Base-by-base conservation (phyloP, 1,140 invertebrate species). In the Cydia amplana region DNA sequence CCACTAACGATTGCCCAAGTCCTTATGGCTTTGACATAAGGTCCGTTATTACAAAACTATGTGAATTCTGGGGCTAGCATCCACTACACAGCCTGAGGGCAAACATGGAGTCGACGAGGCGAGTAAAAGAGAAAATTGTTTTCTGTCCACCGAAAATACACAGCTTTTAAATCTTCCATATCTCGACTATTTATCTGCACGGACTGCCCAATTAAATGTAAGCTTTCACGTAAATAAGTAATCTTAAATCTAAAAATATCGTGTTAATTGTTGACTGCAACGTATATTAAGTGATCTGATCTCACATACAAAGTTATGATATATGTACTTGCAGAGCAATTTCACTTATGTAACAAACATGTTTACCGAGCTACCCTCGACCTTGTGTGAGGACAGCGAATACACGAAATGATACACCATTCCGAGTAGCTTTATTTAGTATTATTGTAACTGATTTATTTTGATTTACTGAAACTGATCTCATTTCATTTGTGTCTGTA, bases 381-480 rank as follows among this genome's bases (percentile, higher is more conserved):
- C 49, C 49, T 51, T 51, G 49, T 16, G 49, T 16, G 7, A 18
- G 49, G 49, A 9, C 49, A 51, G 46, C 46, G 14, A 49, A 49
- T 4, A 51, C 49, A 18, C 49, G 49, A 51, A 51, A 51, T 51
- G 23, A 67, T 81, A 83, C 77, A 88, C 87, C 36, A 87, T 88
- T 96, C 95, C 73, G 96, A 96, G 82, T 96, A 96, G 80, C 95
- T 96, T 51, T 51, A 51, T 46, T 1, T 18, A 4, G 49, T 14
- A 12, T 51, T 51, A n/a, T 51, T 28, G 28, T 28, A 32, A 32
- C 5, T 32, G 32, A 4, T 32, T 32, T 32, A 32, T 32, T 32
- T 32, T 32, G 28, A 32, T 32, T 32, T 32, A 2, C 4, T 32
- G 5, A 6, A 32, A 32, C 32, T 32, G 32, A 32, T 32, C 32